Percentiles rank a stretch among this genome's conserved stretches.
phyloP scores from a whole-genome alignment of 2,888 invertebrate genomes.

The Drosophila subquinaria region DNA sequence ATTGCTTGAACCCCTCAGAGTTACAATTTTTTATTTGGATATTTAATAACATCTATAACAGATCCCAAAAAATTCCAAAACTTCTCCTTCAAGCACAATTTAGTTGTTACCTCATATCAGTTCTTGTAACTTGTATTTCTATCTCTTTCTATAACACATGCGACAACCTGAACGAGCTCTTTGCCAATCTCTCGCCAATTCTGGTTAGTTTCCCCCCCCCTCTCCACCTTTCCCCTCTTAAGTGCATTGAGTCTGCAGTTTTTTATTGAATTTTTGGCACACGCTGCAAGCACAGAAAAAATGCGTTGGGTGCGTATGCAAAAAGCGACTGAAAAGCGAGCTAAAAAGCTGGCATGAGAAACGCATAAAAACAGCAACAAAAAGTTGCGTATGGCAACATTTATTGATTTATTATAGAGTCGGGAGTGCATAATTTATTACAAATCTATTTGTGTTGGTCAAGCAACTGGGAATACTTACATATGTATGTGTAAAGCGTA shows the following conservation, averaged over 20 bases:
- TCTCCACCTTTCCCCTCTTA: not conserved
- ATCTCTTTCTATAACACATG: conserved; percentile 21
- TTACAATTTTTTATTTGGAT: too few relatives aligned
- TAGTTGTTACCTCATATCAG: conserved; percentile 10
- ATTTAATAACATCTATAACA: not conserved
- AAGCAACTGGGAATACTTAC: conserved; percentile 7
- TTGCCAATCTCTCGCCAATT: conserved; percentile 22
- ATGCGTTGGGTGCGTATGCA: conserved; percentile 71
- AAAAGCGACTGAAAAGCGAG: conserved; percentile 37
- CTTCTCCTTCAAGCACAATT: conserved; percentile 1
- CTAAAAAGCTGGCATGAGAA: conserved; percentile 15
- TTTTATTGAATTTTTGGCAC: conserved; percentile 60
- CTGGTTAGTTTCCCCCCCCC: not conserved
- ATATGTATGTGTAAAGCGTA: not conserved
- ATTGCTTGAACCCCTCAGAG: too few relatives aligned
- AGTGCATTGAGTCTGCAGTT: conserved; percentile 12
- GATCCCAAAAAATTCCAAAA: not conserved
- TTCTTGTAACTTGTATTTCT: conserved; percentile 34
- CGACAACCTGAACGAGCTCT: conserved; percentile 30
- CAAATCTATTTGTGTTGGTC: conserved; percentile 68
- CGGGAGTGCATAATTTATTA: conserved; percentile 71
- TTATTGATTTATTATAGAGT: conserved; percentile 73
- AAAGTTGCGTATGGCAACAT: conserved; percentile 70
- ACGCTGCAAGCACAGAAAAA: conserved; percentile 63
- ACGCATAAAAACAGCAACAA: conserved; percentile 35